Percentiles rank a stretch among this genome's conserved stretches.
Evolutionary conservation across 2,888 invertebrate genomes (phyloP).

Genomic region (Tenthredo notha): DNA sequence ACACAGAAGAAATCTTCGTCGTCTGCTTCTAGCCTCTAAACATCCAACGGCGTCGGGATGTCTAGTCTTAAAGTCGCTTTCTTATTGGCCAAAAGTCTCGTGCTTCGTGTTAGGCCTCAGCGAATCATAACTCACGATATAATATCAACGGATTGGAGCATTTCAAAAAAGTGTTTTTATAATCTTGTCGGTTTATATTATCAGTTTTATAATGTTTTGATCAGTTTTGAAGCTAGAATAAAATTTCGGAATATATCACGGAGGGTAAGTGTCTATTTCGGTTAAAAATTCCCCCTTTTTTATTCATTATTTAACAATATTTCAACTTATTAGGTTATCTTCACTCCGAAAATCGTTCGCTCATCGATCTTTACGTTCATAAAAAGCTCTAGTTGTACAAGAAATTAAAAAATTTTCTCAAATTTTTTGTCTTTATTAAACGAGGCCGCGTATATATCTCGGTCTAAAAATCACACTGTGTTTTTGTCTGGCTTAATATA

Average conservation of each 20-base stretch:
- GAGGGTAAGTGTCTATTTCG: neutral
- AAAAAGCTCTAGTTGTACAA: neutral
- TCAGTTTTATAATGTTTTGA: neutral
- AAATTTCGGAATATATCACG: neutral
- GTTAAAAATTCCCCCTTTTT: neutral
- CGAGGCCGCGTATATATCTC: neutral
- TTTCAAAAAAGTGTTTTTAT: neutral
- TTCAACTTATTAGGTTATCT: neutral
- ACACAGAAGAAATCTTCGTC: neutral
- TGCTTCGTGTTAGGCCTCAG: neutral
- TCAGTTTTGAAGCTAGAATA: neutral
- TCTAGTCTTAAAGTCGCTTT: neutral
- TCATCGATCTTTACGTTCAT: neutral
- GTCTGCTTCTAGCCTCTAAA: conserved; percentile 29
- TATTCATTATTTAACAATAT: neutral
- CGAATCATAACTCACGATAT: neutral
- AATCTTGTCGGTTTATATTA: neutral
- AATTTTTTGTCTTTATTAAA: neutral
- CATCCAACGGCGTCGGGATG: neutral
- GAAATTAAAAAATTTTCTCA: neutral
- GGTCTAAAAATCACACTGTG: neutral
- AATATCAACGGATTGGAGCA: conserved; percentile 8
- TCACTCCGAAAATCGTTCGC: neutral
- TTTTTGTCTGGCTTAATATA: neutral
- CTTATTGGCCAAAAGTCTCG: neutral